Evolutionary conservation across 2,888 invertebrate species (phyloP).

Genomic region (Lymantria dispar): DNA sequence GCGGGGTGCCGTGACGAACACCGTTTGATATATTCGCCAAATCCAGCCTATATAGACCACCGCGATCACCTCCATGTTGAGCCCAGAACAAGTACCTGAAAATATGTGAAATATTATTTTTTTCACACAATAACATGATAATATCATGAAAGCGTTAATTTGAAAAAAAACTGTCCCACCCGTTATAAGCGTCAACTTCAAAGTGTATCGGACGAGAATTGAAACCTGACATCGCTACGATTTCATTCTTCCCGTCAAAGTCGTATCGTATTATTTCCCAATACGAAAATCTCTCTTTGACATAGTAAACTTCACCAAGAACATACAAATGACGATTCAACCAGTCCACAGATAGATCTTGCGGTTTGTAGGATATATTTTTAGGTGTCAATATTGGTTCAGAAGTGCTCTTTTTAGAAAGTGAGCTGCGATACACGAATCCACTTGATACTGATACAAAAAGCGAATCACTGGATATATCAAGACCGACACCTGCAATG

Average conservation of each 20-base stretch:
- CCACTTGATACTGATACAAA: slow-evolving; percentile 90
- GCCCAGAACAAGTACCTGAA: slow-evolving; percentile 91
- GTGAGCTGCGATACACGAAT: slow-evolving; percentile 81
- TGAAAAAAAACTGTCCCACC: slow-evolving; percentile 73
- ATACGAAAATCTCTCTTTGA: slow-evolving; percentile 54
- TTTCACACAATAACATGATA: background rate
- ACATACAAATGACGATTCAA: slow-evolving; percentile 92
- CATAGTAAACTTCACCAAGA: slow-evolving; percentile 86
- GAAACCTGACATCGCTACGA: slow-evolving; percentile 87
- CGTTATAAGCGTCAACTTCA: slow-evolving; percentile 96
- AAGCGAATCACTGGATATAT: slow-evolving; percentile 87
- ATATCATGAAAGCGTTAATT: background rate
- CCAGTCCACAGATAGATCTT: slow-evolving; percentile 93
- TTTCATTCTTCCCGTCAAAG: slow-evolving; percentile 87
- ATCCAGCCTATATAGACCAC: slow-evolving; percentile 89
- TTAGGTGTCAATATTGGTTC: slow-evolving; percentile 81
- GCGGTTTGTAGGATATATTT: slow-evolving; percentile 84
- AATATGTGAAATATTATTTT: background rate
- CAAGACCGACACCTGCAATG: slow-evolving; percentile 87
- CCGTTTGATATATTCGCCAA: slow-evolving; percentile 89
- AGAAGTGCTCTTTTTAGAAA: slow-evolving; percentile 68
- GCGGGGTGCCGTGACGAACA: slow-evolving; percentile 86
- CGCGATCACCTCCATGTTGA: slow-evolving; percentile 77
- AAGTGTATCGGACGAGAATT: slow-evolving; percentile 88
- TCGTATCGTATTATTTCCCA: slow-evolving; percentile 91